Evolutionary conservation across 2,888 invertebrate species (phyloP).

Genomic region (Caenorhabditis imperialis): DNA sequence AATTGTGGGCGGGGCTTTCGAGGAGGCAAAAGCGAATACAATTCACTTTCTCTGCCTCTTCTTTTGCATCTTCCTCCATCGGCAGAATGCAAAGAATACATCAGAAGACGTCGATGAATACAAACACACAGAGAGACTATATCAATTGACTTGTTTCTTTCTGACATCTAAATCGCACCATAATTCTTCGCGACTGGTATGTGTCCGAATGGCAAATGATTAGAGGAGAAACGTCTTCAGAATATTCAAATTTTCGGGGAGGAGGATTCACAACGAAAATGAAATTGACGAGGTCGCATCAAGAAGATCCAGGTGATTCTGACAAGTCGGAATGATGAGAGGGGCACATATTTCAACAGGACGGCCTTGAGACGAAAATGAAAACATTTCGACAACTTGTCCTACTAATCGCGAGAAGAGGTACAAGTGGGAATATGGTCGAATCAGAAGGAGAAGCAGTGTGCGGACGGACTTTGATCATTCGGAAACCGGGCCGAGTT

Average conservation of each 20-base stretch:
- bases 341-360: conserved; percentile 30
- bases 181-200: conserved; percentile 47
- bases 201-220: conserved; percentile 32
- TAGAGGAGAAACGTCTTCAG: too few relatives aligned
- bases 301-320: conserved; percentile 31
- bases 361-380: conserved; percentile 47
- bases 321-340: conserved; percentile 8
- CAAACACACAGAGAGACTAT: conserved; percentile 37
- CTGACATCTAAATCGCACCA: conserved; percentile 48
- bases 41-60: conserved; percentile 36
- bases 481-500: too few relatives aligned
- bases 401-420: conserved; percentile 45
- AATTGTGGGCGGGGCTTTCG: conserved; percentile 8
- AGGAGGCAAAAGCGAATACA: conserved; percentile 32
- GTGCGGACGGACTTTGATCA: too few relatives aligned
- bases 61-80: background rate
- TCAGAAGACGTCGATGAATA: conserved; percentile 18
- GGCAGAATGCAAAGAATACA: conserved; percentile 8
- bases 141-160: conserved; percentile 54
- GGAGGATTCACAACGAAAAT: too few relatives aligned
- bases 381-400: conserved; percentile 49
- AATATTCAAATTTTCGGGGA: too few relatives aligned
- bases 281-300: conserved; percentile 18
- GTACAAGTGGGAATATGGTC: conserved; percentile 1
- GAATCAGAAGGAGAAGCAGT: background rate